Evolutionary conservation across 2,113 vertebrate genomes (phyloP), one percentile per base, ranked within the genome.

Genomic region (Narcine bancroftii): DNA sequence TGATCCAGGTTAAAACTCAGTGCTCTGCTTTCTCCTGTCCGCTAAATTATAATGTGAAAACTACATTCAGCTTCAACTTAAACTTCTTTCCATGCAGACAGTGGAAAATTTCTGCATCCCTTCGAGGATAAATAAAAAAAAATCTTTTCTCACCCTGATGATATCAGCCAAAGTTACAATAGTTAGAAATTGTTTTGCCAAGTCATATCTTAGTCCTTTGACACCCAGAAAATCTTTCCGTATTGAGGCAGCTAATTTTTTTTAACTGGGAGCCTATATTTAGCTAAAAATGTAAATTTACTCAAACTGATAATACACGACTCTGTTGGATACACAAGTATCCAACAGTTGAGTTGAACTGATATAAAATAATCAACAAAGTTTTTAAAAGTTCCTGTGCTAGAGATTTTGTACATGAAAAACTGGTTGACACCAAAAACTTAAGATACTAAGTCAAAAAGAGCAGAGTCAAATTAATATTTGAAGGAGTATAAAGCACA

Each of bases 1-100:
- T 87, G 81, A 87, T 87, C 53, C 53, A 87, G 36, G n/a, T 60
- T 87, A 87, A 87, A 60, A 87, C 53, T 56, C 81, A 85, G 17
- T 2, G 29, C 81, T 85, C 50, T 81, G 24, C 47, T 47, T 56
- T 29, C 45, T 60, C 36, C 19, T 33, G 5, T 60, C 53, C 36
- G n/a, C n/a, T 63, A 15, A 39, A 87, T 39, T 50, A 87, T 53
- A 87, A 63, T 87, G 81, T 42, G 50, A 87, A 87, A 36, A 87
- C 81, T 60, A 21, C 15, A 39, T 19, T 36, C 50, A 36, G 36
- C 36, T 63, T 36, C 33, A 60, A 21, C 53, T 63, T 87, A 87
- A 87, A 53, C 53, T 87, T 63, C 81, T 87, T 60, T 63, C 81
- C 81, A 87, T 6, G 0, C 39, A 33, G 53, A 60, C 56, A 60